Evolutionary conservation across 1,140 invertebrate species (phyloP), one percentile per base, ranked within the genome.

Genomic region (Diabrotica undecimpunctata): DNA sequence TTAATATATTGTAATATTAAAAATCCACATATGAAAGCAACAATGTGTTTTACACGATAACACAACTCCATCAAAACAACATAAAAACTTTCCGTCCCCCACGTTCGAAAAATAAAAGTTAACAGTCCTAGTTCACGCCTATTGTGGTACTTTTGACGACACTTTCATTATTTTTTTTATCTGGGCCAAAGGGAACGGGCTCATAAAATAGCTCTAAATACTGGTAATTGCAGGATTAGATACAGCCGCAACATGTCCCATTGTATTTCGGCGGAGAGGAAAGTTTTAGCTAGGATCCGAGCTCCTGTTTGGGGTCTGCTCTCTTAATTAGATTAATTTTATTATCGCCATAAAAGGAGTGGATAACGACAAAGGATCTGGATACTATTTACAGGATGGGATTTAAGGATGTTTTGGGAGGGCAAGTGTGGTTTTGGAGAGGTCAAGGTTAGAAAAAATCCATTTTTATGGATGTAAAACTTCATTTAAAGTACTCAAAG

Each of bases 161-260:
- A 14, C 38, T 58, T 41, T 41, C 56, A 58, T 58, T 58, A 58
- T 58, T 58, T 11, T 12, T 36, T 58, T 58, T 58, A 58, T 58
- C 56, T 58, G 56, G 6, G n/a, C 12, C 12, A 10, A 38, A 13
- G 25, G 38, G 56, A 39, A 58, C 8, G 35, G 36, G n/a, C 38
- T 58, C 38, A 58, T 58, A 58, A 58, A 39, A 58, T 58, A 38
- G 37, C 35, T 39, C 56, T 39, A 39, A 58, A 58, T 58, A 46
- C 38, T 37, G 35, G 35, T 58, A 58, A 58, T 46, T 58, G 25
- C n/a, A 58, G 56, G 56, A 58, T 58, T 58, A 58, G 38, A 58
- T 11, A 6, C 56, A 41, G 38, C 38, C 56, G 35, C 56, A 58
- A 39, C 56, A 58, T 58, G 56, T 39, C 36, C n/a, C 5, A 7